These are phyloP conservation scores for Enoplolaimus lenunculus DNA, from an alignment of 2,888 invertebrate genomes.

Conservation along the genomic window DNA sequence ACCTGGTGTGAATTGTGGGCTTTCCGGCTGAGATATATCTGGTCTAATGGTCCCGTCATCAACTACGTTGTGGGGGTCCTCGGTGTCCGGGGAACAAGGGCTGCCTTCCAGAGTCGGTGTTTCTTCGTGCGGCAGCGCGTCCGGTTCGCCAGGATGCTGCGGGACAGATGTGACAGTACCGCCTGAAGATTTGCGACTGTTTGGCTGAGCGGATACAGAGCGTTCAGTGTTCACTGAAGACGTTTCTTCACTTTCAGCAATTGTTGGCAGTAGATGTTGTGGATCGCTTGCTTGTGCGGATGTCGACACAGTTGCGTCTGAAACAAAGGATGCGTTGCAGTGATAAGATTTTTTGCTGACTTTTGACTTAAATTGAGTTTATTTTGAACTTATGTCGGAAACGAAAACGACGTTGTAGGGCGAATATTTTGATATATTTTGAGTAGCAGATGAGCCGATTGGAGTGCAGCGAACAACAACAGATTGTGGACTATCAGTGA, in stretches of 20 bases:
- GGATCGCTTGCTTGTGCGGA: too few relatives aligned
- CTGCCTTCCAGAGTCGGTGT: not conserved
- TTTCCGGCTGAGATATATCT: not conserved
- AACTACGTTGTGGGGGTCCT: not conserved
- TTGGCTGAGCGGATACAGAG: not conserved
- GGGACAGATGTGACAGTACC: conserved; percentile 10
- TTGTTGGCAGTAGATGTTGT: not conserved
- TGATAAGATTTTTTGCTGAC: too few relatives aligned
- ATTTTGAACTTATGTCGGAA: too few relatives aligned
- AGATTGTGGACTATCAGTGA: too few relatives aligned
- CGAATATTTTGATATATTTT: too few relatives aligned
- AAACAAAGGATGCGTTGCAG: too few relatives aligned
- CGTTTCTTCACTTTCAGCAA: conserved; percentile 8
- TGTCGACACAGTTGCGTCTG: too few relatives aligned
- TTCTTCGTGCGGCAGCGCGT: conserved; percentile 16
- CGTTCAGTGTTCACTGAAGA: conserved; percentile 3
- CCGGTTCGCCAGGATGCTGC: too few relatives aligned
- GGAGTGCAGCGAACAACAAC: too few relatives aligned
- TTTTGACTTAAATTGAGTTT: too few relatives aligned
- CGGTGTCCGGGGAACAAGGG: not conserved
- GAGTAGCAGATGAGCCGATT: too few relatives aligned
- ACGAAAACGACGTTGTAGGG: too few relatives aligned
- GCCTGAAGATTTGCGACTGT: conserved; percentile 13
- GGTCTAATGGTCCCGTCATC: not conserved
- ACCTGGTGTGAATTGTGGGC: not conserved